These are phyloP conservation scores for Indicator maculatus DNA, from an alignment of 2,113 vertebrate genomes.

Conservation along the genomic window DNA sequence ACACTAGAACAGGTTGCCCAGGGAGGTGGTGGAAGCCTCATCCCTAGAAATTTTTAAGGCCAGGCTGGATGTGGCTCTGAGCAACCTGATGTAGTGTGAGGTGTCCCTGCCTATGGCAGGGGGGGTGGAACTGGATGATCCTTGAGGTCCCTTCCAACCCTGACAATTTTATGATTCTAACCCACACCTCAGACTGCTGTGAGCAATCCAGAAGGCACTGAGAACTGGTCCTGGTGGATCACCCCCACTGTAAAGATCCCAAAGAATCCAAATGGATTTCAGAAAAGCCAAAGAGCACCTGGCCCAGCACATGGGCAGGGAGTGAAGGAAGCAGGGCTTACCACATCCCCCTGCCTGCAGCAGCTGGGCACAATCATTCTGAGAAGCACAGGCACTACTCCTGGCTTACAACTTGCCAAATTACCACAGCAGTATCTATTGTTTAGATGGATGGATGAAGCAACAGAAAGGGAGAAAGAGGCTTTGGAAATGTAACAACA, in stretches of 20 bases:
- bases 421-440: neutral
- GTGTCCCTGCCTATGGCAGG: no score
- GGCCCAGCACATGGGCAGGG: neutral
- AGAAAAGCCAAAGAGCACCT: neutral
- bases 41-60: no score
- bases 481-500: neutral
- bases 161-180: no score
- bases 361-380: neutral
- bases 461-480: neutral
- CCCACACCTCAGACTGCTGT: neutral
- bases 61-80: no score
- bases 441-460: neutral
- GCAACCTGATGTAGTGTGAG: no score
- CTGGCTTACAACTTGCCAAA: neutral
- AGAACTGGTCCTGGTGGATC: neutral
- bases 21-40: no score
- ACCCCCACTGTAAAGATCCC: neutral
- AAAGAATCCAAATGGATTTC: neutral
- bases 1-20: no score
- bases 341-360: neutral
- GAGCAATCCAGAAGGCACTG: neutral
- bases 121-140: no score
- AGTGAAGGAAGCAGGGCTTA: neutral
- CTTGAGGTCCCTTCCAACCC: no score
- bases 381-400: neutral